A percentile compares a stretch with the other conserved stretches of the same genome.
These are phyloP conservation scores for Lagenorhynchus albirostris DNA, from an alignment of 2,113 vertebrate species.

Conservation along the genomic window DNA sequence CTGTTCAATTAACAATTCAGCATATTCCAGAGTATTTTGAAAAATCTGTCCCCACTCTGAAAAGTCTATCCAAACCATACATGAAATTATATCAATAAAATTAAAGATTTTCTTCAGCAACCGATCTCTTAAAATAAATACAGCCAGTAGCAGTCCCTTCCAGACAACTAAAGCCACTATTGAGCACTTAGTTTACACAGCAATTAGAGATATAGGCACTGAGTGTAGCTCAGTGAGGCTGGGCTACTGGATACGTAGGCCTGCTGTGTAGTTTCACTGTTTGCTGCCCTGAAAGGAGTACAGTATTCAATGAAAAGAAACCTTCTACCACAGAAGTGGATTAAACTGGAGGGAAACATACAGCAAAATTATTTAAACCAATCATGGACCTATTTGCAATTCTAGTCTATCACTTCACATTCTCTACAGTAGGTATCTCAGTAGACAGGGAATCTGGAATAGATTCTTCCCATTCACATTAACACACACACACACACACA, in stretches of 20 bases:
- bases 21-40: background rate
- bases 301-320: conserved; percentile 7
- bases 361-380: background rate
- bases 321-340: background rate
- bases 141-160: background rate
- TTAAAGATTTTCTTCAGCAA: background rate
- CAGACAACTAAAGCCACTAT: background rate
- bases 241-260: background rate
- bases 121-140: background rate
- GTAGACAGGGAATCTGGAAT: background rate
- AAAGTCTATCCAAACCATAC: background rate
- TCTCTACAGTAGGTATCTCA: background rate
- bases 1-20: background rate
- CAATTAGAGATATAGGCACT: background rate
- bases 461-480: background rate
- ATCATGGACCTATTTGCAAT: background rate
- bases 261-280: background rate
- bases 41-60: background rate
- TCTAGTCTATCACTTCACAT: background rate
- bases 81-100: background rate
- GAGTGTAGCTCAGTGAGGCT: background rate
- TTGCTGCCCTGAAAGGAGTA: background rate
- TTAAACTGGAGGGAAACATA: background rate
- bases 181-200: background rate
- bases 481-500: background rate